phyloP scores from a whole-genome alignment of 2,113 vertebrate species.

The Coptodon rendalli region DNA sequence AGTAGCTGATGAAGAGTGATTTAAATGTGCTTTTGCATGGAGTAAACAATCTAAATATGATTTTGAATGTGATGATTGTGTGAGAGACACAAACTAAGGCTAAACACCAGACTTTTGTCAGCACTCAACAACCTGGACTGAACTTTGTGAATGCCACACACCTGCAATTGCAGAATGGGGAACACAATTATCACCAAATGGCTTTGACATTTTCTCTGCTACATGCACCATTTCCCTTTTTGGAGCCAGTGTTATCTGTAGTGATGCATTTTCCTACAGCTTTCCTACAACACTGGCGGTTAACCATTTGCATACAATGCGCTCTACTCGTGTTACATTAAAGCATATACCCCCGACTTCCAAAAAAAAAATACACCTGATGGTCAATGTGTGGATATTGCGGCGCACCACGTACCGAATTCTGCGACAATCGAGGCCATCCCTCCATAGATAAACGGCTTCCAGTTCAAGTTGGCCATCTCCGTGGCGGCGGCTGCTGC shows the following conservation, averaged over 20 bases:
- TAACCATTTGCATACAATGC: background rate
- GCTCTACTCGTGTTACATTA: background rate
- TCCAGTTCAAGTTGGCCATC: constrained; percentile 90
- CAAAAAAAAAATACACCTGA: background rate
- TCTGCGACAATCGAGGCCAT: constrained; percentile 94
- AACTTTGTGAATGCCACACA: background rate
- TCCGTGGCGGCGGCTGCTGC: constrained; percentile 69
- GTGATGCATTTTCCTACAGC: background rate
- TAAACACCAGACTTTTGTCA: background rate
- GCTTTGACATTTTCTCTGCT: background rate
- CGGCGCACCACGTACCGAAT: constrained; percentile 80
- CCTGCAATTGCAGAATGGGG: background rate
- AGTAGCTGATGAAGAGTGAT: background rate
- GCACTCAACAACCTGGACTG: background rate
- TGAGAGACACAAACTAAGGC: background rate
- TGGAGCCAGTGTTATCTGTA: background rate
- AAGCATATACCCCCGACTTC: background rate
- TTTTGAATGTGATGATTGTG: background rate
- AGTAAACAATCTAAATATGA: background rate
- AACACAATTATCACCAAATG: background rate
- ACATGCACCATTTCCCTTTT: background rate
- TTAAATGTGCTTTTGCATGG: background rate
- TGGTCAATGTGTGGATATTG: background rate
- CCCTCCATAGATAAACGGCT: constrained; percentile 94
- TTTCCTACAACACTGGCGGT: background rate